Percentiles rank a stretch among this genome's conserved stretches.
Evolutionary conservation across 2,797 vertebrate genomes (phyloP).

Genomic region (Clarias pachynema): DNA sequence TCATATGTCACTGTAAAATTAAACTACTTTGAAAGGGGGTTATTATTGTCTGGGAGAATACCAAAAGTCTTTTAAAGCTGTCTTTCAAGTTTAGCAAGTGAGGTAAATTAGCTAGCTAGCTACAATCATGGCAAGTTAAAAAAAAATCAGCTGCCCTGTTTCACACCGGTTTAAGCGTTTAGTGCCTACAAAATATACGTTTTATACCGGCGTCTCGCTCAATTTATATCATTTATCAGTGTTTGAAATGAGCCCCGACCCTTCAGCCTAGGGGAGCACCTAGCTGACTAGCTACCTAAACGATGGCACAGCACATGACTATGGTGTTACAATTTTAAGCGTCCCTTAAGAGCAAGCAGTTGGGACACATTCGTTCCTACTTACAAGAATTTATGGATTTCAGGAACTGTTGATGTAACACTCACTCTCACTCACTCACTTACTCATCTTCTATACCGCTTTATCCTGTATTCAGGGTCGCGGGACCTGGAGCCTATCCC

Average conservation of each 20-base stretch:
- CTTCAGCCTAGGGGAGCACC: not conserved
- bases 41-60: not conserved
- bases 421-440: too few species aligned
- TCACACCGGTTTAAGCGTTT: not conserved
- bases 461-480: too few species aligned
- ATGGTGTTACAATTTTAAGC: not conserved
- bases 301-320: not conserved
- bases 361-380: constrained; percentile 30
- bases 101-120: not conserved
- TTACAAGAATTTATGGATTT: not conserved
- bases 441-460: too few species aligned
- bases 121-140: not conserved
- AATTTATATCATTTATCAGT: not conserved
- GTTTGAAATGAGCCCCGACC: not conserved
- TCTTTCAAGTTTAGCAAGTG: not conserved
- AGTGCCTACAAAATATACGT: not conserved
- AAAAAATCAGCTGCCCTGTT: not conserved
- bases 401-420: not conserved
- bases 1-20: not conserved
- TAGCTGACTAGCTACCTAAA: not conserved
- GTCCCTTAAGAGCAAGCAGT: not conserved
- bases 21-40: not conserved
- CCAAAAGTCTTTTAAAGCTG: not conserved
- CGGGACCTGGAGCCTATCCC: too few species aligned
- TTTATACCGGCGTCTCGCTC: not conserved